Percentiles rank a stretch among this genome's conserved stretches.
These are phyloP conservation scores for Neoitamus cyanurus DNA, from an alignment of 2,888 invertebrate species.

Conservation along the genomic window DNA sequence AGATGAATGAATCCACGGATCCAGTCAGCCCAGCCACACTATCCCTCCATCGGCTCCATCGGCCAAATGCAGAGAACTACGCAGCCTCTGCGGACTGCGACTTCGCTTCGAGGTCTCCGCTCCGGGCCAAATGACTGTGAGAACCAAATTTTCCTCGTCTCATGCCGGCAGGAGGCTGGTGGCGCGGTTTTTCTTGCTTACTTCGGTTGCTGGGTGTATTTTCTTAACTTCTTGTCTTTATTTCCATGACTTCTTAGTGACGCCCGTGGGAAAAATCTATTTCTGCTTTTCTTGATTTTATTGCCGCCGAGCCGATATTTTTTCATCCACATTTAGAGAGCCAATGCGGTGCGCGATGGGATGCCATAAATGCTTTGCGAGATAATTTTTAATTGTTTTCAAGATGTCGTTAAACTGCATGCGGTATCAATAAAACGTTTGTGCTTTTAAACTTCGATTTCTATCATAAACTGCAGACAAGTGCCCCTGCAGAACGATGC, in stretches of 20 bases:
- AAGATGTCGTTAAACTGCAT: not conserved
- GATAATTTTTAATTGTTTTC: not conserved
- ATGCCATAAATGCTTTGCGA: not conserved
- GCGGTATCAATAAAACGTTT: not conserved
- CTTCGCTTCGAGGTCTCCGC: not conserved
- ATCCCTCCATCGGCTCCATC: not conserved
- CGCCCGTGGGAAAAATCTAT: slow-evolving; percentile 19
- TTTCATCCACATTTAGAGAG: not conserved
- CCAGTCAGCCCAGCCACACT: not conserved
- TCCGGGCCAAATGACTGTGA: not conserved
- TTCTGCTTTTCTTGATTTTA: not conserved
- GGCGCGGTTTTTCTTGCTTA: not conserved
- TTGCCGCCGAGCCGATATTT: not conserved
- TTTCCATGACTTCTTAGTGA: slow-evolving; percentile 3
- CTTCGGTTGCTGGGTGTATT: not conserved
- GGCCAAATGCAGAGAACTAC: not conserved
- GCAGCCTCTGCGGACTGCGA: not conserved
- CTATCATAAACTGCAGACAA: not conserved
- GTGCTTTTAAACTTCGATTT: not conserved
- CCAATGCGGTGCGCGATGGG: not conserved
- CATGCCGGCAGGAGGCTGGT: not conserved
- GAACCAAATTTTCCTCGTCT: not conserved
- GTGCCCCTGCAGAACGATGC: too few species aligned
- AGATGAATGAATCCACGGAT: too few species aligned
- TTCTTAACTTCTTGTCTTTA: not conserved